Evolutionary conservation across 2,797 vertebrate genomes (phyloP).

Genomic region (Saxicola maurus): DNA sequence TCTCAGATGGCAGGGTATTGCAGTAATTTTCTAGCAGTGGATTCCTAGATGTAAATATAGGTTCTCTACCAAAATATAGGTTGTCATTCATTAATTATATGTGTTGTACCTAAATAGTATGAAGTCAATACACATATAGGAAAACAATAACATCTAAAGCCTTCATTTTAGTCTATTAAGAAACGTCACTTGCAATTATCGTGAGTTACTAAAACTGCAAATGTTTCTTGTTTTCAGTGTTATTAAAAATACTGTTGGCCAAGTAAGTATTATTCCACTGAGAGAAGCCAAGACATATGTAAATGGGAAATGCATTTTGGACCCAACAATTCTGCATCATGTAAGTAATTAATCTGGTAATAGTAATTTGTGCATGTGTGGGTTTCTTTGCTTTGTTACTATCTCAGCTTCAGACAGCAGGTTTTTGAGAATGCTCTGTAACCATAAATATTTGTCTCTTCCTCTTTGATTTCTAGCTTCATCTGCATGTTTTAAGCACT

Average conservation of each 20-base stretch:
- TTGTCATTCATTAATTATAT: background rate
- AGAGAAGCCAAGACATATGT: conserved; percentile 88
- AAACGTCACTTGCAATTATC: background rate
- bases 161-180: background rate
- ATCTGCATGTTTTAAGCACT: background rate
- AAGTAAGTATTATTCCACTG: conserved; percentile 81
- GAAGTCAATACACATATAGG: background rate
- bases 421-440: background rate
- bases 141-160: background rate
- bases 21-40: background rate
- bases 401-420: background rate
- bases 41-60: background rate
- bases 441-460: background rate
- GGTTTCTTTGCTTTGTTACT: background rate
- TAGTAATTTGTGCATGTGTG: background rate
- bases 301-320: conserved; percentile 84
- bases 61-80: background rate
- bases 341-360: conserved; percentile 72
- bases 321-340: conserved; percentile 84
- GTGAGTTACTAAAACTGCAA: background rate
- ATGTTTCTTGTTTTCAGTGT: conserved; percentile 72
- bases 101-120: background rate
- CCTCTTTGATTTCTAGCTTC: background rate
- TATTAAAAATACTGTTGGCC: conserved; percentile 78
- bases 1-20: background rate